These are phyloP conservation scores for Cyanistes caeruleus DNA, from an alignment of 2,113 vertebrate species.

Conservation along the genomic window DNA sequence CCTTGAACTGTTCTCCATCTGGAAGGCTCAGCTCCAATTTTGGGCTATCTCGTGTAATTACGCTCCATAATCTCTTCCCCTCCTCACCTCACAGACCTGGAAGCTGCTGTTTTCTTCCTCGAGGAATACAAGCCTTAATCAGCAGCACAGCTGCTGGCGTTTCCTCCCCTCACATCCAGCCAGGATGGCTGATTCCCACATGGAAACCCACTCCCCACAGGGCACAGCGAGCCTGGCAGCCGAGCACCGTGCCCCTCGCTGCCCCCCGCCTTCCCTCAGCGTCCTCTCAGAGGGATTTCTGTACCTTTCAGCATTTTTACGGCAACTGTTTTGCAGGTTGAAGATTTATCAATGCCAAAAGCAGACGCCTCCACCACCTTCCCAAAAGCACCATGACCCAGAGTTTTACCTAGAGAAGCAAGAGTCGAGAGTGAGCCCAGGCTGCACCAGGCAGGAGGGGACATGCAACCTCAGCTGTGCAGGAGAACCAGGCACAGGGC, in stretches of 20 bases:
- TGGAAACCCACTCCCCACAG: not conserved
- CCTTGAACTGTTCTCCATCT: constrained; percentile 11
- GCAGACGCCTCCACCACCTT: constrained; percentile 95
- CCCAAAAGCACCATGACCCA: constrained; percentile 93
- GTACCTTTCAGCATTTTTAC: constrained; percentile 98
- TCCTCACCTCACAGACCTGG: constrained; percentile 16
- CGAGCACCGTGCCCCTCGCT: not conserved
- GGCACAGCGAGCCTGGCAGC: not conserved
- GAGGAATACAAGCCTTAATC: not conserved
- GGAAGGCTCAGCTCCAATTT: constrained; percentile 35
- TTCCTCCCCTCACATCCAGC: not conserved
- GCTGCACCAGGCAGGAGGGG: constrained; percentile 13
- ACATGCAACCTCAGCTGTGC: constrained; percentile 38
- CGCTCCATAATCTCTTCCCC: not conserved
- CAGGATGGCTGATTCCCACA: not conserved
- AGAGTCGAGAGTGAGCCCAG: constrained; percentile 68
- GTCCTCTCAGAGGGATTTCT: constrained; percentile 17
- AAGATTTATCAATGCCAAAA: constrained; percentile 94
- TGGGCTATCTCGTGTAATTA: constrained; percentile 22
- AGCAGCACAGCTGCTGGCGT: not conserved
- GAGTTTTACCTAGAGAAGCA: constrained; percentile 87
- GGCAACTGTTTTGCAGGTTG: constrained; percentile 95
- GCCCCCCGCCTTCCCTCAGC: not conserved
- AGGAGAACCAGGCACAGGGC: not conserved
- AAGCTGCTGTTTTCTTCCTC: constrained; percentile 3